These are phyloP conservation scores for Cyrtorhinus lividipennis DNA, from an alignment of 1,140 invertebrate species.

Conservation along the genomic window DNA sequence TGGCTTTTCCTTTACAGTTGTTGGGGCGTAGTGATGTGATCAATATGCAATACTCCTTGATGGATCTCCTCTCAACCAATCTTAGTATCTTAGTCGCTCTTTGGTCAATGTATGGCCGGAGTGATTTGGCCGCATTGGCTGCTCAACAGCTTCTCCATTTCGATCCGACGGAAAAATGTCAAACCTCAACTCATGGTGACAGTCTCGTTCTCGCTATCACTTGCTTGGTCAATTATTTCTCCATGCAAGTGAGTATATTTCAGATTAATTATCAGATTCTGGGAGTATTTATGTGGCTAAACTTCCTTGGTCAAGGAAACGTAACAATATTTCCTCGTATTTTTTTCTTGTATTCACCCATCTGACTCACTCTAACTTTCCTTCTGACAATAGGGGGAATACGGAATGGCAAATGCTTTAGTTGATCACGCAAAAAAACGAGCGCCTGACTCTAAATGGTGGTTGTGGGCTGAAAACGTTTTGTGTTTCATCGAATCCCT, in stretches of 20 bases:
- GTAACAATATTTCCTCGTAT: no score
- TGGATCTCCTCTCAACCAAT: conserved; percentile 61
- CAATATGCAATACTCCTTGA: conserved; percentile 69
- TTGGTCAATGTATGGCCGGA: conserved; percentile 75
- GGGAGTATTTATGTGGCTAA: no score
- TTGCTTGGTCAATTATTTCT: conserved; percentile 46
- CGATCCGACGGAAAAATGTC: conserved; percentile 36
- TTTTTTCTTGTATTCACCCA: no score
- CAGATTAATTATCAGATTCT: no score
- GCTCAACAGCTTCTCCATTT: conserved; percentile 62
- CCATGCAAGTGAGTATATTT: conserved; percentile 37
- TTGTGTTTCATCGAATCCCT: conserved; percentile 42
- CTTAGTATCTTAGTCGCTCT: conserved; percentile 64
- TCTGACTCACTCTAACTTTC: no score
- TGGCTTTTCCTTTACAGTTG: conserved; percentile 39
- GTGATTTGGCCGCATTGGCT: conserved; percentile 60
- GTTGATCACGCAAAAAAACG: conserved; percentile 40
- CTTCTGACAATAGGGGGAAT: conserved; percentile 29
- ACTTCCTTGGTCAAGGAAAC: no score
- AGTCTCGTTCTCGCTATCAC: conserved; percentile 54
- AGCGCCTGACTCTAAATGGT: conserved; percentile 46
- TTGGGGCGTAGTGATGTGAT: conserved; percentile 68
- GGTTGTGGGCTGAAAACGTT: conserved; percentile 53
- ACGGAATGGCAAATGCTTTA: conserved; percentile 36
- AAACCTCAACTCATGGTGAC: conserved; percentile 44